Conservation (phyloP, 2,888 invertebrate genomes). For the Drosophila colorata region DNA sequence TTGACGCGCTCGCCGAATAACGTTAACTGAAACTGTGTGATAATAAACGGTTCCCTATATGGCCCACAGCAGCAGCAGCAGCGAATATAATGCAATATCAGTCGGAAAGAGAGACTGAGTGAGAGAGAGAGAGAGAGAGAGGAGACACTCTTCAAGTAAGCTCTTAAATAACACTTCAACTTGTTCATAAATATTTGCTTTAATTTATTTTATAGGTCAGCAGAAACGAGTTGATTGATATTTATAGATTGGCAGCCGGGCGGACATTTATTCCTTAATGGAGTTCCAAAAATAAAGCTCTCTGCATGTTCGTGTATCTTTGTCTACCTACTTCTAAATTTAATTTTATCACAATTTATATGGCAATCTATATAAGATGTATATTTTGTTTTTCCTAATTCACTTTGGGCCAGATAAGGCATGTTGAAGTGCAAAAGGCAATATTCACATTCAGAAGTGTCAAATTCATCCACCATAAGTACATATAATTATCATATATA, state of each 20-base stretch:
- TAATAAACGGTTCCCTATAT: constrained; percentile 62
- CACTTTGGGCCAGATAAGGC: constrained; percentile 14
- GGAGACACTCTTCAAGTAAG: neutral
- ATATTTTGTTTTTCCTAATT: neutral
- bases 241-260: constrained; percentile 26
- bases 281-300: constrained; percentile 36
- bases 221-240: constrained; percentile 32
- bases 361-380: neutral
- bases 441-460: constrained; percentile 21
- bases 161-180: constrained; percentile 30
- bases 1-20: constrained; percentile 57
- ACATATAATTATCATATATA: constrained; percentile 13
- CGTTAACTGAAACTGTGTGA: constrained; percentile 71
- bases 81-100: constrained; percentile 29
- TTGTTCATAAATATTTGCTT: constrained; percentile 36
- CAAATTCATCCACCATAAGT: constrained; percentile 14
- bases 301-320: constrained; percentile 6
- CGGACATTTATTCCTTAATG: constrained; percentile 22
- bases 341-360: constrained; percentile 13
- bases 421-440: constrained; percentile 33
- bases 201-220: constrained; percentile 43
- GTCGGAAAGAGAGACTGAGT: constrained; percentile 1
- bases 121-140: neutral
- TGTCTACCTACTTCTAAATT: constrained; percentile 3
- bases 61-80: constrained; percentile 5